Percentiles rank a stretch among this genome's conserved stretches.
Conservation (phyloP, 2,888 invertebrate genomes). For the Leptinotarsa rubiginosa region DNA sequence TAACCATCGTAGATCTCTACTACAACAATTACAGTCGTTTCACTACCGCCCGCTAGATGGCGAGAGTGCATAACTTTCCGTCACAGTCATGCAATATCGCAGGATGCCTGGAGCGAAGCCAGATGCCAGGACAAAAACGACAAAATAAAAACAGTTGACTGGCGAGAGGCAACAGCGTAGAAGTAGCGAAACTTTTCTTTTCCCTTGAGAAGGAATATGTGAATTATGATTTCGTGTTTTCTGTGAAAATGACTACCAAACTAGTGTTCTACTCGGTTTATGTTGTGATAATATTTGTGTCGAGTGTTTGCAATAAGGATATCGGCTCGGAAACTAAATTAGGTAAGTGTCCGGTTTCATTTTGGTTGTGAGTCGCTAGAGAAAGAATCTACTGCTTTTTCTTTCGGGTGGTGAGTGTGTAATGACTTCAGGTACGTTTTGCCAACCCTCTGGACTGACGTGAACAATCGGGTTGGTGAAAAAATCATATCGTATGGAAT, state of each 20-base stretch:
- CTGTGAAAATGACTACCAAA: constrained; percentile 52
- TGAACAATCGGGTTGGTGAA: too few relatives aligned
- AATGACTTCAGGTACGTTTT: background rate
- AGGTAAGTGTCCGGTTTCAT: constrained; percentile 47
- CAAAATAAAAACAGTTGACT: constrained; percentile 31
- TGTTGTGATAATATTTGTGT: constrained; percentile 48
- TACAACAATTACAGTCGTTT: background rate
- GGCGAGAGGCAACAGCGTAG: constrained; percentile 8
- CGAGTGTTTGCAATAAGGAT: constrained; percentile 50
- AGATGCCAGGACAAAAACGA: constrained; percentile 27
- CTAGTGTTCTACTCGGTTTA: constrained; percentile 50
- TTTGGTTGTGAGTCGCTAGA: background rate
- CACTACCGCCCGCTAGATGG: background rate
- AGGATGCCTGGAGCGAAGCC: constrained; percentile 16
- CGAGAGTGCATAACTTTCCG: too few relatives aligned
- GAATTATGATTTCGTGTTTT: constrained; percentile 46
- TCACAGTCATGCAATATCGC: background rate
- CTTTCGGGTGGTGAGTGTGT: background rate
- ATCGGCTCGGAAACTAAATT: constrained; percentile 46
- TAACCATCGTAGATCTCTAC: background rate
- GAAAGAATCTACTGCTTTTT: background rate
- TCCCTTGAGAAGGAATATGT: constrained; percentile 35
- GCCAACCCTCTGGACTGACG: background rate
- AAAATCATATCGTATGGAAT: too few relatives aligned
- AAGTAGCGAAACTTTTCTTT: constrained; percentile 7